These are phyloP conservation scores for Menidia menidia DNA, from an alignment of 2,797 vertebrate genomes.

Conservation along the genomic window DNA sequence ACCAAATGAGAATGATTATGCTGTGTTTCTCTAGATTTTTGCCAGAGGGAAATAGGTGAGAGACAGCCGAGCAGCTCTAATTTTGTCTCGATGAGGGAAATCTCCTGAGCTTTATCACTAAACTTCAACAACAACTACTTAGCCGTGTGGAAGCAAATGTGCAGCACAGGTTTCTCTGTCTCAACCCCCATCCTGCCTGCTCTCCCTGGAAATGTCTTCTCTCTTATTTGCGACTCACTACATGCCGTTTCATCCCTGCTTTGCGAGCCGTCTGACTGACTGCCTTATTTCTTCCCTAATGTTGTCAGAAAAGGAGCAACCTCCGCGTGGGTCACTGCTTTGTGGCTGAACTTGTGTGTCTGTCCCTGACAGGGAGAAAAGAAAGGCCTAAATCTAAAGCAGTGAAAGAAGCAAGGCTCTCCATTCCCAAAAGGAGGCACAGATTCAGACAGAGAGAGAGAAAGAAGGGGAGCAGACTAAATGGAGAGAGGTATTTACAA, in stretches of 20 bases:
- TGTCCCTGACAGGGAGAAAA: conserved; percentile 49
- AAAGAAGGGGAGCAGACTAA: conserved; percentile 27
- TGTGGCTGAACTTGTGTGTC: conserved; percentile 48
- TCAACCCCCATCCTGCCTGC: conserved; percentile 10
- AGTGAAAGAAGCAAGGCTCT: conserved; percentile 31
- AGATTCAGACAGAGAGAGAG: conserved; percentile 27
- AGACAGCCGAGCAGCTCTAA: conserved; percentile 47
- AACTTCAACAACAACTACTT: conserved; percentile 62
- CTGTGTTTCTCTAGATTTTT: conserved; percentile 29
- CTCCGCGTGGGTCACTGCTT: conserved; percentile 64
- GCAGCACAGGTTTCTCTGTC: conserved; percentile 40
- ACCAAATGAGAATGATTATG: conserved; percentile 33
- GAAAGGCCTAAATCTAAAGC: conserved; percentile 30
- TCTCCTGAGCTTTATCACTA: conserved; percentile 69
- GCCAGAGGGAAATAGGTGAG: conserved; percentile 4
- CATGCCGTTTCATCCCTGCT: conserved; percentile 23
- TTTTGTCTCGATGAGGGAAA: conserved; percentile 43
- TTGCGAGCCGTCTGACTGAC: conserved; percentile 36
- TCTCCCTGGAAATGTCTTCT: conserved; percentile 14
- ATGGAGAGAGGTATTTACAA: conserved; percentile 43
- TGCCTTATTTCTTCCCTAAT: conserved; percentile 57
- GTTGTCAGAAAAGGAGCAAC: conserved; percentile 50
- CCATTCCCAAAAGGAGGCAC: conserved; percentile 45
- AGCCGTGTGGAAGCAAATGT: conserved; percentile 54
- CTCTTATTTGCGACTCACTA: conserved; percentile 11